Evolutionary conservation across 1,140 invertebrate genomes (phyloP).

Genomic region (Bradysia coprophila): DNA sequence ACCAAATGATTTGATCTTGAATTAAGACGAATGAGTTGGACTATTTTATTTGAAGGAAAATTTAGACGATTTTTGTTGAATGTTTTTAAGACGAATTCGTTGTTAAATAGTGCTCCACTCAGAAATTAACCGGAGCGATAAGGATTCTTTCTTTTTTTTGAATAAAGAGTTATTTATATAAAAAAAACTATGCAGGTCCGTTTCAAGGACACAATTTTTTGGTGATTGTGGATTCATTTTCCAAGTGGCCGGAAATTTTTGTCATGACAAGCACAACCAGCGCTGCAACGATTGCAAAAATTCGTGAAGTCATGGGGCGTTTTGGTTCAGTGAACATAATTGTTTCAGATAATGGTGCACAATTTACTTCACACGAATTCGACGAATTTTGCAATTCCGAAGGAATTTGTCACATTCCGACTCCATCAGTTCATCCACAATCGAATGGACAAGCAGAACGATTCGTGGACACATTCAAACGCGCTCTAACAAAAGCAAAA

Average conservation of each 20-base stretch:
- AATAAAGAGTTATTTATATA: no score
- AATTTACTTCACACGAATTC: constrained; percentile 4
- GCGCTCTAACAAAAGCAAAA: constrained; percentile 12
- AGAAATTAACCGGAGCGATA: no score
- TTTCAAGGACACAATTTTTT: constrained; percentile 13
- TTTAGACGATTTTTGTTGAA: no score
- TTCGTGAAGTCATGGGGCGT: constrained; percentile 2
- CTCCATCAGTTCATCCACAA: constrained; percentile 4
- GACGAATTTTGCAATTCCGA: constrained; percentile 4
- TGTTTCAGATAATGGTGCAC: constrained; percentile 10
- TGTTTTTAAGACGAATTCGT: no score
- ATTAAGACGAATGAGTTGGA: no score
- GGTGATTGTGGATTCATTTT: constrained; percentile 19
- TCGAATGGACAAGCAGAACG: constrained; percentile 6
- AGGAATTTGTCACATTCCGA: constrained; percentile 3
- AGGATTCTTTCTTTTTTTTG: no score
- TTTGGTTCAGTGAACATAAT: constrained; percentile 4
- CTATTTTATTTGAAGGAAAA: no score
- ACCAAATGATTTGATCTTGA: no score
- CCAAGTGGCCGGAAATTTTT: constrained; percentile 20
- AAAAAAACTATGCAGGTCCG: constrained; percentile 24
- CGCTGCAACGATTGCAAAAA: constrained; percentile 3
- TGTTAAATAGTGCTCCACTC: no score
- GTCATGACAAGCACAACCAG: constrained; percentile 4
- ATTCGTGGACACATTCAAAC: constrained; percentile 4